Base-by-base conservation (phyloP, 2,888 invertebrate species). In the Leuctra nigra region DNA sequence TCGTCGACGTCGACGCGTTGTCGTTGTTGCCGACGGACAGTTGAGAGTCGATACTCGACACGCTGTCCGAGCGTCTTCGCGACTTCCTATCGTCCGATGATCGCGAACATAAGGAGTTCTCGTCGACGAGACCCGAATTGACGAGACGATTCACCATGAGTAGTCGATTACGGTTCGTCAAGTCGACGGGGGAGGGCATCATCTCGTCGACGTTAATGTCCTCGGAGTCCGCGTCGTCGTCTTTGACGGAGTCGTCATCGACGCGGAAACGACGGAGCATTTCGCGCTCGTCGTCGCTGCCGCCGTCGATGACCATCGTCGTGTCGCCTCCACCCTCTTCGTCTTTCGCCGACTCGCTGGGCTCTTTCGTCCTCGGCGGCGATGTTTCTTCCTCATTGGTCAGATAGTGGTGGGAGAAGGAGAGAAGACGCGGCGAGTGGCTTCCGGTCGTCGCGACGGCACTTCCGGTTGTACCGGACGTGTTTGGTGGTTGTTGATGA, bases 141-240 rank as follows among this genome's bases (percentile, higher is more conserved):
- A 39, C 25, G 47, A 56, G 54, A 20, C 38, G 38, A 33, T 35
- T 48, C 29, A 56, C 47, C 39, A 54, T 23, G 22, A 33, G 33
- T 36, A 50, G 53, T 14, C 55, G 57, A 9, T 53, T 55, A 13
- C 56, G 58, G 41, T 54, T 61, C 39, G 61, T 63, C 53, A 60
- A 54, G 48, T 59, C 63, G 55, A 60, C 59, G 9, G 62, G 61
- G 47, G 59, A 53, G 2, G 60, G 47, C 56, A 56, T 23, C 13
- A 56, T 39, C 46, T 54, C 53, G 56, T 58, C 59, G 53, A 39
- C 55, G 39, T 48, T 57, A 9, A 50, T 50, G 54, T 56, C 53
- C 18, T 57, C 52, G 36, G 54, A 55, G 57, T 61, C 61, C 58
- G 62, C 61, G 44, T 61, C 60, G 6, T 61, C 56, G 46, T 58